Base-by-base conservation (phyloP, 1,140 invertebrate species). In the Drosophila kepulauana region DNA sequence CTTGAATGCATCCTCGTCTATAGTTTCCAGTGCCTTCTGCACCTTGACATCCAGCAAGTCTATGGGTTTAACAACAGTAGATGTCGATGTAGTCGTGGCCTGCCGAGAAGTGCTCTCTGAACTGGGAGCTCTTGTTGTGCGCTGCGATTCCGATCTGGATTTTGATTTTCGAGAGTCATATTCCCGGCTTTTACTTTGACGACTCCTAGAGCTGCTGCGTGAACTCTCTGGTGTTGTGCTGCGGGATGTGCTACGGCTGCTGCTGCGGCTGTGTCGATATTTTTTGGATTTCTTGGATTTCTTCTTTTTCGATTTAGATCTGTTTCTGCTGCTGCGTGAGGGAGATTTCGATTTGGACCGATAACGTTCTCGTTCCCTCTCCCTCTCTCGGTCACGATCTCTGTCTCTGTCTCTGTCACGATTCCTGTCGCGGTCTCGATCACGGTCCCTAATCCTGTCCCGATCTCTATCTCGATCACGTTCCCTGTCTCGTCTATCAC, bases 211-310 rank as follows among this genome's bases (percentile, higher is more conserved):
- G 28, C 84, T 91, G 38, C 79, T 82, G 0, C 79, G 71, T n/a
- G 77, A 82, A 64, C 82, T 89, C n/a, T 64, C 64, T 1, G 79
- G 75, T 1, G 86, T 69, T 0, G 69, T 82, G 62, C 81, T 90
- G 0, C 81, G 75, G 5, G 86, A 78, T 5, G 88, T 80, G 35
- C 85, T 91, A 0, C 79, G 71, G 51, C 91, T 92, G 30, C 75
- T 91, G 43, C 87, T 92, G 35, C 79, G 81, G 48, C 91, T 91
- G 5, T 79, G 77, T 6, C 85, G 15, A 13, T 68, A 90, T 52
- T 91, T 91, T 43, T 91, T 92, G 0, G 88, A 88, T 56, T 92
- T 92, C 48, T 92, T 92, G 0, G 80, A 85, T 51, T 91, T 92
- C 28, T 92, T 91, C 59, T 87, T 92, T 38, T 85, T 87, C 1